Evolutionary conservation across 2,797 vertebrate species (phyloP).

Genomic region (Liparis tanakae): DNA sequence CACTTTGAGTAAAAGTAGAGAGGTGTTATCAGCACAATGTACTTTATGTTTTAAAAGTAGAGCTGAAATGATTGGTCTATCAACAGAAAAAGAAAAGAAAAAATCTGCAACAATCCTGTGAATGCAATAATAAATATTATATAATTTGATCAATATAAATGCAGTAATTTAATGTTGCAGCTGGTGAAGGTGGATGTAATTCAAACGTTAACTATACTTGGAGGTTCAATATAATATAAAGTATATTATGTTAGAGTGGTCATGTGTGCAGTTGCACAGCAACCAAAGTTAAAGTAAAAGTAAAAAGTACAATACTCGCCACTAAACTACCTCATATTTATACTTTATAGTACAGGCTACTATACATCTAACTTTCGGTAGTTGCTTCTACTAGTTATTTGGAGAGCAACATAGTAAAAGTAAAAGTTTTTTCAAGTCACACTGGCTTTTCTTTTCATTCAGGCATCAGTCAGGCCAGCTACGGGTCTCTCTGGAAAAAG

Average conservation of each 20-base stretch:
- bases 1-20: not conserved
- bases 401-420: too few relatives aligned
- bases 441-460: constrained; percentile 58
- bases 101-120: not conserved
- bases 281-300: not conserved
- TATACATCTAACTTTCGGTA: not conserved
- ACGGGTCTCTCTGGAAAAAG: constrained; percentile 57
- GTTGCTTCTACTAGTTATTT: not conserved
- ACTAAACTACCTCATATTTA: not conserved
- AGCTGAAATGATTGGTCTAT: not conserved
- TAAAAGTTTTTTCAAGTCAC: not conserved
- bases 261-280: not conserved
- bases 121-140: not conserved
- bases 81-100: not conserved
- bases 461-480: constrained; percentile 75
- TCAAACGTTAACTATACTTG: not conserved
- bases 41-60: not conserved
- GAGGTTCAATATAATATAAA: not conserved
- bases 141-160: not conserved
- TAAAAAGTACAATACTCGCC: not conserved
- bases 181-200: not conserved
- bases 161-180: not conserved
- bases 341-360: not conserved
- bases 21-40: not conserved
- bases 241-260: not conserved